Conservation (phyloP, 1,140 invertebrate species). For the Drosophila parabipectinata region DNA sequence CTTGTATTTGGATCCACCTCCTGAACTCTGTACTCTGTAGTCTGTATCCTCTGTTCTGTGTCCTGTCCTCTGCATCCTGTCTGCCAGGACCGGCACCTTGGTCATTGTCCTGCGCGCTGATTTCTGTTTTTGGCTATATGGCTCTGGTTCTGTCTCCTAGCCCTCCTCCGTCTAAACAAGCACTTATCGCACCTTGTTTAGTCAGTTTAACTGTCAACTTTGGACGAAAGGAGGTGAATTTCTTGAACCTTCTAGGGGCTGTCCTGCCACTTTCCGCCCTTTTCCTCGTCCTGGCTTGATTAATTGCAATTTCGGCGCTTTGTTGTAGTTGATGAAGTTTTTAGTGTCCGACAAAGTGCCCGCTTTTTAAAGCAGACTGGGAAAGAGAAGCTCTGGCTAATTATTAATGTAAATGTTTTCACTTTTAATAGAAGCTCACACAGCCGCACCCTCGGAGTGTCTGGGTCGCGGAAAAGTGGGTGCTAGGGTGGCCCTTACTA, state of each 20-base stretch:
- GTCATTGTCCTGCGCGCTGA: constrained; percentile 78
- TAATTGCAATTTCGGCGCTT: constrained; percentile 71
- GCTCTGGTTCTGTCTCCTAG: constrained; percentile 1
- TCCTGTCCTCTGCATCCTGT: constrained; percentile 7
- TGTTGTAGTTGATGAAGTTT: constrained; percentile 54
- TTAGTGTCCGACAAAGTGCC: constrained; percentile 50
- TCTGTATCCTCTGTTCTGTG: constrained; percentile 6
- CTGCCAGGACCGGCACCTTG: constrained; percentile 26
- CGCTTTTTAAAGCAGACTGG: constrained; percentile 14
- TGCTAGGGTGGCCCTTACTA: constrained; percentile 31
- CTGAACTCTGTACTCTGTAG: constrained; percentile 1
- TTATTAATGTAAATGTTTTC: constrained; percentile 83
- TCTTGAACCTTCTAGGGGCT: constrained; percentile 39
- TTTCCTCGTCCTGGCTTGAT: constrained; percentile 45
- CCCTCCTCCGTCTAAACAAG: constrained; percentile 43
- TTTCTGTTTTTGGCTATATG: constrained; percentile 65
- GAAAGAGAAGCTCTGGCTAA: constrained; percentile 46
- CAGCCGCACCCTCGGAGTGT: constrained; percentile 23
- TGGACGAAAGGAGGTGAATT: constrained; percentile 31
- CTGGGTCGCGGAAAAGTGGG: constrained; percentile 33
- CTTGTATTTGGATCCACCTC: constrained; percentile 25
- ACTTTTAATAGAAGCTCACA: constrained; percentile 59
- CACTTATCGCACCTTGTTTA: constrained; percentile 82
- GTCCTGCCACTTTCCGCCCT: not conserved
- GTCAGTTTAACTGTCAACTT: constrained; percentile 76